Percentiles rank a stretch among this genome's conserved stretches.
These are phyloP conservation scores for Agriopis leucophaearia DNA, from an alignment of 2,888 invertebrate genomes.

Conservation along the genomic window DNA sequence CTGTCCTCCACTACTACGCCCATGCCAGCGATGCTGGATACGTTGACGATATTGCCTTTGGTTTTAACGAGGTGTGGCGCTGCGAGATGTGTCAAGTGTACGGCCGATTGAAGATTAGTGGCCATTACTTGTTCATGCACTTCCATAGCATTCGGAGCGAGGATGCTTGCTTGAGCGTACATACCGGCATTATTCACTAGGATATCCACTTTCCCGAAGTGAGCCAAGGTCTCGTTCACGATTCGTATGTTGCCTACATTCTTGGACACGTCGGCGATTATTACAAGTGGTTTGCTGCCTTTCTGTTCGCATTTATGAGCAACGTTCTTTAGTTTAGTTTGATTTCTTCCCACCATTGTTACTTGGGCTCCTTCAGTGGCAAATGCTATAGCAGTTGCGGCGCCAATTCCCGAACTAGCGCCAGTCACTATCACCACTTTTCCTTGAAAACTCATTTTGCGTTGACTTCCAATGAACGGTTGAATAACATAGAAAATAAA, in stretches of 20 bases:
- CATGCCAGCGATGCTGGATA: conserved; percentile 40
- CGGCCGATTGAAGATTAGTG: conserved; percentile 40
- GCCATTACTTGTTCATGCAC: conserved; percentile 35
- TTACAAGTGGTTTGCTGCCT: conserved; percentile 18
- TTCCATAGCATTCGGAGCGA: conserved; percentile 28
- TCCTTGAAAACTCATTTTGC: conserved; percentile 49
- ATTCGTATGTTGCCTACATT: conserved; percentile 12
- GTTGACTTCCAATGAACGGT: background rate
- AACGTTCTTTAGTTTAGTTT: conserved; percentile 42
- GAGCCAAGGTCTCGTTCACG: conserved; percentile 11
- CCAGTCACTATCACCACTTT: conserved; percentile 57
- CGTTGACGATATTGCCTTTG: conserved; percentile 91
- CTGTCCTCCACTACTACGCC: background rate
- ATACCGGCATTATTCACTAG: conserved; percentile 47
- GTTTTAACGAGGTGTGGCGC: conserved; percentile 48
- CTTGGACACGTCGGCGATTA: conserved; percentile 17
- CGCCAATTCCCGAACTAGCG: conserved; percentile 55
- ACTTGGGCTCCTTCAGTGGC: conserved; percentile 49
- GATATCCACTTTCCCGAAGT: conserved; percentile 40
- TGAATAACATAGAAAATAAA: background rate
- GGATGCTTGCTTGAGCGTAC: conserved; percentile 5
- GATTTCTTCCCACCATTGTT: conserved; percentile 49
- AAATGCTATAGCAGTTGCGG: conserved; percentile 45
- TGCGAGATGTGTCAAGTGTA: conserved; percentile 42
- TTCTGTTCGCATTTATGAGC: conserved; percentile 13